These are phyloP conservation scores for Eidolon dupreanum DNA, from an alignment of 2,797 vertebrate genomes.

Conservation along the genomic window DNA sequence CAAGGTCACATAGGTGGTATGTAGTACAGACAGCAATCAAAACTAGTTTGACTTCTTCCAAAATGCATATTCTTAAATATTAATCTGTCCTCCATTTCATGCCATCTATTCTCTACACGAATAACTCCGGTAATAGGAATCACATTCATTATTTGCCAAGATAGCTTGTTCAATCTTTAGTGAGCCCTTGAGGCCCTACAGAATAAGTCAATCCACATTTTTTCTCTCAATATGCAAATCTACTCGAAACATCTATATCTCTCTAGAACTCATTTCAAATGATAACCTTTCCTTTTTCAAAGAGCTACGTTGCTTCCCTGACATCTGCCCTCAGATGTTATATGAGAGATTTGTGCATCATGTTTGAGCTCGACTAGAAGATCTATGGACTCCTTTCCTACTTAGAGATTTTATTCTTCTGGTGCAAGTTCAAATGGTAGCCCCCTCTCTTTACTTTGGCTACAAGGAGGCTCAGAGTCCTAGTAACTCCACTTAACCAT, in stretches of 20 bases:
- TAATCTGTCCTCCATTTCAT: not conserved
- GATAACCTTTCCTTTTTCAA: conserved; percentile 55
- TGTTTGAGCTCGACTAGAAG: not conserved
- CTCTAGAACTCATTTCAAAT: conserved; percentile 58
- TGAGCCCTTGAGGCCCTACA: conserved; percentile 52
- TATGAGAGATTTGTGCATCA: not conserved
- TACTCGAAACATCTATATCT: conserved; percentile 61
- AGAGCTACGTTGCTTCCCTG: not conserved
- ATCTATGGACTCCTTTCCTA: not conserved
- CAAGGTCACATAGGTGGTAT: not conserved
- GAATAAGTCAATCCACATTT: conserved; percentile 57
- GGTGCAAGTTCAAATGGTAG: too few relatives aligned
- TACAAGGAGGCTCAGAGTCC: not conserved
- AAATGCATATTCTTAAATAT: conserved; percentile 56
- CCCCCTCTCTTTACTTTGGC: not conserved
- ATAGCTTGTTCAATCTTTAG: conserved; percentile 59
- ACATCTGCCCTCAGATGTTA: not conserved
- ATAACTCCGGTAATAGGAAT: conserved; percentile 48
- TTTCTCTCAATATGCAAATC: conserved; percentile 68
- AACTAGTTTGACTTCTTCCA: conserved; percentile 22
- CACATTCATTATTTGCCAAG: conserved; percentile 68
- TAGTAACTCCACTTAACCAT: not conserved
- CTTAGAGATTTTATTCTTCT: not conserved
- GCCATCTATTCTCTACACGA: conserved; percentile 51
- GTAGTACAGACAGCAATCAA: not conserved